A percentile compares a stretch with the other conserved stretches of the same genome.
phyloP scores from a whole-genome alignment of 2,888 invertebrate species.

The Cactoblastis cactorum region DNA sequence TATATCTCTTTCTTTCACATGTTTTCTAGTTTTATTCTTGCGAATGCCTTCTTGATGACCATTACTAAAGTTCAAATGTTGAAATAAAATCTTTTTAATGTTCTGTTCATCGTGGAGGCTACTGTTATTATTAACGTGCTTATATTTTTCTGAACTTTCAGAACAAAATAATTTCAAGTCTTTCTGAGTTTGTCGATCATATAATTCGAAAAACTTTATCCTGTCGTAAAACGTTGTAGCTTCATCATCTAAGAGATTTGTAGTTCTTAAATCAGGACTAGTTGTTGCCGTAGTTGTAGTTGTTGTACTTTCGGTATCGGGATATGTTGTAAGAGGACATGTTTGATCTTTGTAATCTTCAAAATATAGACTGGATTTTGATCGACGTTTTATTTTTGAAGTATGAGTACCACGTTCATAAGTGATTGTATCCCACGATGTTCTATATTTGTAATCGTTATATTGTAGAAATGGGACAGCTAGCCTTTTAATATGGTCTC shows the following conservation, averaged over 20 bases:
- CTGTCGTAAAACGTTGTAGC: conserved; percentile 44
- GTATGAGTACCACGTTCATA: neutral
- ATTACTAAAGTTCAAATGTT: conserved; percentile 33
- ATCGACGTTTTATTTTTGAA: neutral
- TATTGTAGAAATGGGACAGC: neutral
- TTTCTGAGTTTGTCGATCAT: conserved; percentile 47
- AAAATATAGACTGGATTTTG: neutral
- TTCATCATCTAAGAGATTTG: conserved; percentile 15
- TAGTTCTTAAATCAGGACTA: neutral
- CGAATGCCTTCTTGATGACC: conserved; percentile 27
- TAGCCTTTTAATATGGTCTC: neutral
- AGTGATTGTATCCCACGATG: neutral
- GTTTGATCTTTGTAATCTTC: conserved; percentile 10
- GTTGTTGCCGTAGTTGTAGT: neutral
- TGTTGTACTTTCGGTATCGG: neutral
- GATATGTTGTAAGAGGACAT: conserved; percentile 15
- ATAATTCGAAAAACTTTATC: conserved; percentile 65
- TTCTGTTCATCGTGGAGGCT: neutral
- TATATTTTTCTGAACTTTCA: conserved; percentile 18
- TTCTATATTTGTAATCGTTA: neutral
- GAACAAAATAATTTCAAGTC: conserved; percentile 4
- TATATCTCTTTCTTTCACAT: conserved; percentile 26
- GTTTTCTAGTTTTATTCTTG: conserved; percentile 42
- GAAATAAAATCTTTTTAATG: conserved; percentile 28
- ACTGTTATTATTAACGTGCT: conserved; percentile 15